These are phyloP conservation scores for Patella depressa DNA, from an alignment of 2,888 invertebrate genomes.

Conservation along the genomic window DNA sequence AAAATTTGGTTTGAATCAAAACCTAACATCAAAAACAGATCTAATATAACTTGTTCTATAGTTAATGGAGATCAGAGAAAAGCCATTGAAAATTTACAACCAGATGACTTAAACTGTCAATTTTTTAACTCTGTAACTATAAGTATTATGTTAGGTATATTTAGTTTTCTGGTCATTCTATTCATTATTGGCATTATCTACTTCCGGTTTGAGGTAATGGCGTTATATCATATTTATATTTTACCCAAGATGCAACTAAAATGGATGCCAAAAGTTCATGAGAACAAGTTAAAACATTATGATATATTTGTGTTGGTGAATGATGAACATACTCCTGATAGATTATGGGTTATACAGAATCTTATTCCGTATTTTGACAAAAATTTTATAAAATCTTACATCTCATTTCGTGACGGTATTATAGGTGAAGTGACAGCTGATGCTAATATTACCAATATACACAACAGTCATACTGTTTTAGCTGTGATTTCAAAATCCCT, in stretches of 20 bases:
- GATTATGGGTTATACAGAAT: not conserved
- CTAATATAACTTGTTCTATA: not conserved
- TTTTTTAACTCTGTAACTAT: no score
- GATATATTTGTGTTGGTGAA: not conserved
- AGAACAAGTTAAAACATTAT: not conserved
- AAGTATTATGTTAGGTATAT: not conserved
- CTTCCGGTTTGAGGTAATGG: not conserved
- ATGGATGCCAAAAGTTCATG: not conserved
- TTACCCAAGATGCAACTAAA: not conserved
- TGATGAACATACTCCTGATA: not conserved
- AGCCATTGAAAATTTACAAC: no score
- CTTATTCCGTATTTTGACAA: not conserved
- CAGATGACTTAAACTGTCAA: not conserved
- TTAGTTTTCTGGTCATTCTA: not conserved
- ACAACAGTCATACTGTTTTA: not conserved
- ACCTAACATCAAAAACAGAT: not conserved
- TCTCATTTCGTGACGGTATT: not conserved
- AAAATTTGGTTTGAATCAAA: not conserved
- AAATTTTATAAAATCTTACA: not conserved
- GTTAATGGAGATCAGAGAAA: not conserved
- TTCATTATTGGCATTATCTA: not conserved
- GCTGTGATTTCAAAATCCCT: not conserved
- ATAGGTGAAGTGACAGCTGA: not conserved
- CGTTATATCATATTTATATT: not conserved
- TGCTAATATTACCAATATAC: not conserved